These are phyloP conservation scores for Aproaerema taeniolella DNA, from an alignment of 2,888 invertebrate species.

Conservation along the genomic window DNA sequence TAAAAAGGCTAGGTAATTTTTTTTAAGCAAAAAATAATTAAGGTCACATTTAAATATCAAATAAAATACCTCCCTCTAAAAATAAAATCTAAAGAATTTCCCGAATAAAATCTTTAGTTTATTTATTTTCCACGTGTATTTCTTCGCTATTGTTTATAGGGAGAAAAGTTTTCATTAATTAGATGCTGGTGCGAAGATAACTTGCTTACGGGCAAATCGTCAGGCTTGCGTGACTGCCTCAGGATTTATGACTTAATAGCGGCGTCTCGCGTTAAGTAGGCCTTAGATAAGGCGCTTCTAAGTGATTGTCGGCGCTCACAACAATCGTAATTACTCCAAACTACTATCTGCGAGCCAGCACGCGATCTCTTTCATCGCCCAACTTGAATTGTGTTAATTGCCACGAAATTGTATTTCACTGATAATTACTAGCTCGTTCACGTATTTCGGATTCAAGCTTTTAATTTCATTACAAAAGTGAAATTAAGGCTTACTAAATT, in stretches of 20 bases:
- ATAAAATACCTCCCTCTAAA: too few species aligned
- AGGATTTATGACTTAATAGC: conserved; percentile 77
- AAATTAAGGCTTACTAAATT: too few species aligned
- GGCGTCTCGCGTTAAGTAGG: conserved; percentile 70
- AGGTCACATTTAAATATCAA: too few species aligned
- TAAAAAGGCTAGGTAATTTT: too few species aligned
- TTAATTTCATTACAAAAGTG: too few species aligned
- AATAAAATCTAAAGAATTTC: too few species aligned
- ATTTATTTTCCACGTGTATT: too few species aligned
- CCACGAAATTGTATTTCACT: conserved; percentile 32
- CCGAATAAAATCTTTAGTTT: too few species aligned
- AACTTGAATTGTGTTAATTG: conserved; percentile 64
- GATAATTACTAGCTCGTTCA: conserved; percentile 10
- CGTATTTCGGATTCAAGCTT: not conserved
- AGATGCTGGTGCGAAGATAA: conserved; percentile 64
- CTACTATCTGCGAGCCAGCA: conserved; percentile 65
- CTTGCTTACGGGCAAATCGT: conserved; percentile 62
- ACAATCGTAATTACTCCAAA: conserved; percentile 77
- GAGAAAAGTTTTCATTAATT: conserved; percentile 58
- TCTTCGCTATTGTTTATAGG: conserved; percentile 15
- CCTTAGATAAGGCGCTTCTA: conserved; percentile 74
- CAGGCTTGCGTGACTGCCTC: conserved; percentile 66
- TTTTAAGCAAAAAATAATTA: too few species aligned
- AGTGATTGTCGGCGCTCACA: conserved; percentile 77
- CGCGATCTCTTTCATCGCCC: conserved; percentile 67